These are phyloP conservation scores for Gymnoscelis rufifasciata DNA, from an alignment of 2,888 invertebrate genomes.

Conservation along the genomic window DNA sequence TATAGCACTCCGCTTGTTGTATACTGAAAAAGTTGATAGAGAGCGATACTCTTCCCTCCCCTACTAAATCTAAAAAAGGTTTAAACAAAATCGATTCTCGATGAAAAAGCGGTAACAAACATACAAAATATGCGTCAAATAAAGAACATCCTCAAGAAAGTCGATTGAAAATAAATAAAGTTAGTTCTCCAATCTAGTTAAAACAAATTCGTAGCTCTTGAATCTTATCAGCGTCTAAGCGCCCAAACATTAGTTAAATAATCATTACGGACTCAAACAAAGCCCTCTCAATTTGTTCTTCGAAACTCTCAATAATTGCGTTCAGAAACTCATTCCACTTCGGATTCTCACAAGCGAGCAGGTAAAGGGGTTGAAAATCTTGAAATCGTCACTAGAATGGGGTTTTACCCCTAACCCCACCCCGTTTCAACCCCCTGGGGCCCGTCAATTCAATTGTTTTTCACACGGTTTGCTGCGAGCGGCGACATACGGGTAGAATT, in stretches of 20 bases:
- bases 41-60: too few relatives aligned
- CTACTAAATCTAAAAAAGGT: too few relatives aligned
- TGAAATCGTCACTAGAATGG: not conserved
- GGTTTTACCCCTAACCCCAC: not conserved
- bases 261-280: not conserved
- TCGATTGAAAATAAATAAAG: too few relatives aligned
- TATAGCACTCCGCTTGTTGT: too few relatives aligned
- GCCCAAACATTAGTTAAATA: not conserved
- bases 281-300: not conserved
- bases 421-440: slow-evolving; percentile 1
- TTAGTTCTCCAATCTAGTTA: too few relatives aligned
- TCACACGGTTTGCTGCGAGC: not conserved
- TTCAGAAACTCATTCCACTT: not conserved
- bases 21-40: too few relatives aligned
- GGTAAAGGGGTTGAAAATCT: slow-evolving; percentile 1
- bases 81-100: too few relatives aligned
- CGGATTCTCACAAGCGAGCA: not conserved
- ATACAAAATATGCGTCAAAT: too few relatives aligned
- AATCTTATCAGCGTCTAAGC: too few relatives aligned
- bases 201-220: too few relatives aligned
- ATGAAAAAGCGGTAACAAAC: too few relatives aligned
- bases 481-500: not conserved
- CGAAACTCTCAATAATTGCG: not conserved
- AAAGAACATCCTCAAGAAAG: too few relatives aligned
- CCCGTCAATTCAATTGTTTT: slow-evolving; percentile 15